Conservation (phyloP, 2,888 invertebrate genomes). For the Agrochola circellaris region DNA sequence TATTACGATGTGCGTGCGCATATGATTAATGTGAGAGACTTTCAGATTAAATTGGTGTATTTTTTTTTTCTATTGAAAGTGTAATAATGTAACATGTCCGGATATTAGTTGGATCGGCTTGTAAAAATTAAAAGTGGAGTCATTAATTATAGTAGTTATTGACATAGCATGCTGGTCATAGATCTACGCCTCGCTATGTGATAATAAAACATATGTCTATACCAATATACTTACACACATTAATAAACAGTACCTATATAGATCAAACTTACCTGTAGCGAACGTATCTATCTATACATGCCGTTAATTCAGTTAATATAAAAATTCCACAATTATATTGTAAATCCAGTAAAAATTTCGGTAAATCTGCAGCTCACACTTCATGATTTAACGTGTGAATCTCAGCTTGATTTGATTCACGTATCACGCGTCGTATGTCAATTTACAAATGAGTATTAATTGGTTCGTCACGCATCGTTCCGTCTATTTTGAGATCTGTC, state of each 20-base stretch:
- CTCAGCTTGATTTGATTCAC: conserved; percentile 17
- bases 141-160: conserved; percentile 34
- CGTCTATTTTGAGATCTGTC: conserved; percentile 58
- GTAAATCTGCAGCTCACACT: not conserved
- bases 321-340: not conserved
- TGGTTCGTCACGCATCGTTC: conserved; percentile 43
- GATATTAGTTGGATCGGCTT: conserved; percentile 36
- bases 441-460: conserved; percentile 55
- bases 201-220: not conserved
- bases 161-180: conserved; percentile 2
- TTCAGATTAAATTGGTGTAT: conserved; percentile 54
- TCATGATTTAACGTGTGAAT: conserved; percentile 30
- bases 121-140: conserved; percentile 7
- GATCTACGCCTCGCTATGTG: not conserved
- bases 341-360: not conserved
- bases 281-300: not conserved
- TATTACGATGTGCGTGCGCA: conserved; percentile 67
- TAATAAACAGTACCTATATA: not conserved
- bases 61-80: conserved; percentile 51
- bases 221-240: not conserved
- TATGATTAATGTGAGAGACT: conserved; percentile 64
- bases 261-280: not conserved
- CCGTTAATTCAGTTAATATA: not conserved
- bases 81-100: conserved; percentile 39
- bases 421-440: conserved; percentile 35